Evolutionary conservation across 2,113 vertebrate genomes (phyloP), one percentile per base, ranked within the genome.

Genomic region (Coptodon bakossiorum): DNA sequence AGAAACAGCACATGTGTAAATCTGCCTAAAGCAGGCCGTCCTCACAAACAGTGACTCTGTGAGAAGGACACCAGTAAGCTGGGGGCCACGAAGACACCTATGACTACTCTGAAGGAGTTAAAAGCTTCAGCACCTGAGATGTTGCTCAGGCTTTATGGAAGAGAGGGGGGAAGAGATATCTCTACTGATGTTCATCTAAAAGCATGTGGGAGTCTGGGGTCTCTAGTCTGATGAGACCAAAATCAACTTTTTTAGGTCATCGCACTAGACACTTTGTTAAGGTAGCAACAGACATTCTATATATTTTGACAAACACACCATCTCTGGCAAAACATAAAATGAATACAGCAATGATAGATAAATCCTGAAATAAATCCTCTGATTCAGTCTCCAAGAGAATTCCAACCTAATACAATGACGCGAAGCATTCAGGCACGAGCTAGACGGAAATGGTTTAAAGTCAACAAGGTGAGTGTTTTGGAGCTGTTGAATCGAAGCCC

Each of bases 101-200:
- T 48, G 40, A 48, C 40, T 76, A 48, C 43, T 0, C 40, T 29
- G 6, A 48, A 48, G 71, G 71, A 29, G 71, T 48, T 0, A 76
- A 48, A 76, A 19, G 71, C 43, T 45, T 76, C 43, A 76, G 71
- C 71, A 48, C 40, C 43, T 76, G 24, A 76, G 71, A 76, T 76
- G 9, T 48, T 27, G n/a, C 38, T 43, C 36, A 7, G 40, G 9
- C 24, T 48, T 76, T 76, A 76, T 76, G 71, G 40, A 66, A 66
- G 14, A 29, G 14, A 17, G 29, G 68, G 40, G 22, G 0, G 0
- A 7, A 29, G 8, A n/a, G 50, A 52, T n/a, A 52, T 19, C 17
- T 52, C 19, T 9, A 8, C 50, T 53, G 5, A 5, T 10, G 71
- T 48, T 76, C 0, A 29, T 48, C 71, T 19, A 76, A 76, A 50